Evolutionary conservation across 2,888 invertebrate genomes (phyloP), one percentile per base, ranked within the genome.

Genomic region (Troilus luridus): DNA sequence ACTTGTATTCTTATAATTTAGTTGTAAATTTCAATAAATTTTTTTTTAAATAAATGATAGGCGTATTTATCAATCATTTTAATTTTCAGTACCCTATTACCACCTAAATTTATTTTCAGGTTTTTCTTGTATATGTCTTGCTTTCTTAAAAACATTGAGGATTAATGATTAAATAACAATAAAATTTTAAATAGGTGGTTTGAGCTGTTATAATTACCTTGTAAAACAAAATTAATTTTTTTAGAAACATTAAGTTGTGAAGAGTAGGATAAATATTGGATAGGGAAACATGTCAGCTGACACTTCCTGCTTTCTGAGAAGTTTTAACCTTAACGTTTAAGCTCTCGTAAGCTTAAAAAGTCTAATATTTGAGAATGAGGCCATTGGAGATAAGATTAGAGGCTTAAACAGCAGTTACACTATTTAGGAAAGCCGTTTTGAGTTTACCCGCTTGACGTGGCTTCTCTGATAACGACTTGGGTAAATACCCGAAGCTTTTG

Each of bases 341-440:
- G 72, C 72, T 77, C 41, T 77, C 8, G 27, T 0, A 67, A 14
- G 67, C 67, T 67, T 67, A 67, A 67, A 67, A 77, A 77, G 72
- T 7, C 72, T 77, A 77, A 77, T 77, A 77, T 77, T 77, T 77
- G 72, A 77, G 72, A 77, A 77, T 41, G 41, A 9, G 41, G 27
- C 17, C 72, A 77, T 77, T 41, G 27, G 0, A 77, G 72, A 77
- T 77, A 77, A 77, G 72, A 77, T 77, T 77, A 77, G 72, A 77
- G 72, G 41, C 27, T 41, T 77, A 77, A 41, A 17, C 3, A 77
- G 72, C 72, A 77, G 72, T 77, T 77, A 77, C 41, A 77, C 72
- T 77, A 77, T 77, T 77, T 77, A 41, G 72, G 41, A 41, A 77
- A 41, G 72, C 41, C 72, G 27, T 41, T 77, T 41, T 7, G 27